Base-by-base conservation (phyloP, 2,113 vertebrate species). In the Caretta caretta region DNA sequence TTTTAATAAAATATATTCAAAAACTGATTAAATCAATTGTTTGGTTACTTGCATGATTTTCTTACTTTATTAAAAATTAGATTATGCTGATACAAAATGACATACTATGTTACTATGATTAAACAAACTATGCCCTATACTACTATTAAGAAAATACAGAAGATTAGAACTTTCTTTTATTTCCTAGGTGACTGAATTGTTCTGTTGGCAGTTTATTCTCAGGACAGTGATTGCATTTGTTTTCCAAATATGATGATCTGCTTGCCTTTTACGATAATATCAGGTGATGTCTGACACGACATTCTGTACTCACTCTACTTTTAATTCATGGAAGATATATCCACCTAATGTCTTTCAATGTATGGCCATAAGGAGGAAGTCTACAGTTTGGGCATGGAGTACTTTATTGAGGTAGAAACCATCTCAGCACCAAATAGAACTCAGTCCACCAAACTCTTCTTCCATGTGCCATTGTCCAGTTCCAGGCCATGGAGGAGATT, bases 191-290 rank as follows among this genome's bases (percentile, higher is more conserved):
- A 49, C 31, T 31, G 13, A 59, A 11, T 46, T 57, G 54, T 16
- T 46, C 2, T 42, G 5, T 14, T 6, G 3, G 48, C 0, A 0
- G 12, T 3, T 57, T 48, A 65, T 12, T 22, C 25, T 65, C 10
- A 22, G 10, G 49, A 24, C 56, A 81, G 8, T 6, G 12, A 46
- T 59, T 79, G 59, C 13, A 0, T 22, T 53, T 85, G 24, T 65
- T 85, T n/a, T 83, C 24, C n/a, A 25, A 29, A 78, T 78, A 25
- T 29, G 13, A 24, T 50, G 16, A 20, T 35, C 29, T 2, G 17
- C 27, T 46, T 20, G 2, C 29, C 35, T 27, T 12, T 0, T 2
- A 54, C 6, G 22, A 10, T 5, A 22, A 29, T 2, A 0, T 3
- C 1, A 4, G 3, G 35, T 2, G 10, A 17, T 42, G 48, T 31